Evolutionary conservation across 1,140 invertebrate genomes (phyloP).

Genomic region (Rhopalosiphum padi): DNA sequence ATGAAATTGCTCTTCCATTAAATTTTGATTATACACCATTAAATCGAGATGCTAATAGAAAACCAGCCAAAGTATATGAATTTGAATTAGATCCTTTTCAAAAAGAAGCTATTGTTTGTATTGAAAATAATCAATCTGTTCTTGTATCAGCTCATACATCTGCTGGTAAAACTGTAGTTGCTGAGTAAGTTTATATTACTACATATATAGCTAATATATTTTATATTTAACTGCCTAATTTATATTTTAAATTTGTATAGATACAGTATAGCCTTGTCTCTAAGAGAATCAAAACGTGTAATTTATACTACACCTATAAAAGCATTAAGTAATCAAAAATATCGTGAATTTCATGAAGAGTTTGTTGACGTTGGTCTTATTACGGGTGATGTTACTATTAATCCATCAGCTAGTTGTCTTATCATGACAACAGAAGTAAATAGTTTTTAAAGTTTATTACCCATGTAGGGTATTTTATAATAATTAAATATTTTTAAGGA

Average conservation of each 20-base stretch:
- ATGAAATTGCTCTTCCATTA: constrained; percentile 91
- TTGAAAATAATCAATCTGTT: constrained; percentile 98
- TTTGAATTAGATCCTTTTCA: constrained; percentile 99
- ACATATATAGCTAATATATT: constrained; percentile 10
- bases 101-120: constrained; percentile 94
- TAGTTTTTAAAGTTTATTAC: neutral
- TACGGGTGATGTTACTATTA: constrained; percentile 99
- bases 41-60: constrained; percentile 65
- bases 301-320: constrained; percentile 99
- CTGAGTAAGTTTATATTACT: constrained; percentile 79
- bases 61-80: constrained; percentile 91
- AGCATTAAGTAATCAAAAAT: constrained; percentile 99
- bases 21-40: constrained; percentile 83
- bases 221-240: neutral
- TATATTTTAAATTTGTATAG: constrained; percentile 64
- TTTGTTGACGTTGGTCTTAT: constrained; percentile 98
- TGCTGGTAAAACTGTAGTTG: constrained; percentile 99
- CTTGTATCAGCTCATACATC: constrained; percentile 99
- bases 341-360: constrained; percentile 96
- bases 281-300: constrained; percentile 83
- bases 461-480: neutral
- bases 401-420: constrained; percentile 94
- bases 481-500: neutral
- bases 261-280: constrained; percentile 76
- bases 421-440: constrained; percentile 99